Conservation (phyloP, 2,797 vertebrate species). For the Oophaga sylvatica region DNA sequence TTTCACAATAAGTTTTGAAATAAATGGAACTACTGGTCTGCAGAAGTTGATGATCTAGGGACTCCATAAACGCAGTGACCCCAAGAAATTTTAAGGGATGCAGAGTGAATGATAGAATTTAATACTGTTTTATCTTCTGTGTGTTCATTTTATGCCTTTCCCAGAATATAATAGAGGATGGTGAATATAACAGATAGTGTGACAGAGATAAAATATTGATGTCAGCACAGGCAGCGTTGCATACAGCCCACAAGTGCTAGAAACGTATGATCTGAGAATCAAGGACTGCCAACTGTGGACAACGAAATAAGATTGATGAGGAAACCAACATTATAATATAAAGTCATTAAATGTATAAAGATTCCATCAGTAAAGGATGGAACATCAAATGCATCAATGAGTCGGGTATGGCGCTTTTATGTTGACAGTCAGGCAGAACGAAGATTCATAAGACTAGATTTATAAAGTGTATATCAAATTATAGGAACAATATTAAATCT, state of each 20-base stretch:
- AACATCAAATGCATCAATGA: neutral
- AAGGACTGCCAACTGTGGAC: slow-evolving; percentile 47
- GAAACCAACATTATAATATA: slow-evolving; percentile 57
- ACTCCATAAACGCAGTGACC: slow-evolving; percentile 53
- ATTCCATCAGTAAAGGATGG: slow-evolving; percentile 36
- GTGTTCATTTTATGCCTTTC: slow-evolving; percentile 48
- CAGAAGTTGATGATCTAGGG: slow-evolving; percentile 62
- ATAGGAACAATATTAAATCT: neutral
- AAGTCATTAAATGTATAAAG: slow-evolving; percentile 38
- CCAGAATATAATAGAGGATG: neutral
- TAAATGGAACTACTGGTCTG: slow-evolving; percentile 56
- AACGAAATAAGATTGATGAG: slow-evolving; percentile 34
- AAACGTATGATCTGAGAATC: slow-evolving; percentile 27
- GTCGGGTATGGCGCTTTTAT: neutral
- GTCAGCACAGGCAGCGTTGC: slow-evolving; percentile 33
- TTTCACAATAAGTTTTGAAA: slow-evolving; percentile 32
- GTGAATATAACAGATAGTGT: neutral
- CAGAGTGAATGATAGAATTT: slow-evolving; percentile 1
- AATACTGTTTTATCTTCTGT: slow-evolving; percentile 33
- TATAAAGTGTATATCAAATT: neutral
- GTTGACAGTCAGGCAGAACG: neutral
- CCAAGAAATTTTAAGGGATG: slow-evolving; percentile 5
- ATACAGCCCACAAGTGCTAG: slow-evolving; percentile 26
- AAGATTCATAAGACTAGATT: neutral
- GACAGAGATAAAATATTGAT: slow-evolving; percentile 58